Base-by-base conservation (phyloP, 2,888 invertebrate genomes). In the Drosophila ochracea region DNA sequence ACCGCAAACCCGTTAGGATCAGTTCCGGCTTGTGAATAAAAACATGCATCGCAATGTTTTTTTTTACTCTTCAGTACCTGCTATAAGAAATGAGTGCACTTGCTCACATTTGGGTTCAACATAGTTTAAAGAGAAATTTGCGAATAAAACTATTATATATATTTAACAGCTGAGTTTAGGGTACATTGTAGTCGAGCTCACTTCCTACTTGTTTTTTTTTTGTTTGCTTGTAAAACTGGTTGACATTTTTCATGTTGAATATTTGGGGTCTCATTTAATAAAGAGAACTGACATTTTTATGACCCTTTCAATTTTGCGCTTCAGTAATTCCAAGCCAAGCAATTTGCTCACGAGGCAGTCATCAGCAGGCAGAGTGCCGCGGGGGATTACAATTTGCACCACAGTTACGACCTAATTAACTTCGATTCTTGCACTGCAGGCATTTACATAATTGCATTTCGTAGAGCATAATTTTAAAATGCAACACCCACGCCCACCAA, bases 381-480 rank as follows among this genome's bases (percentile, higher is more conserved):
- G 50, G 64, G 64, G 82, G 70, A 73, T 73, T 70, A 71, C 74
- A 82, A 83, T 82, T 85, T 77, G 78, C 83, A 74, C 75, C 80
- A 82, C 80, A 80, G 82, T 84, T 81, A 83, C 76, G 77, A 88
- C 84, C 88, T 84, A 88, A 87, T 87, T 87, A 87, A 88, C 87
- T 87, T 87, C 88, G 87, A 87, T 87, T 86, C 82, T 67, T 73
- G 74, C 71, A 60, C 82, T 78, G 74, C 76, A 68, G 86, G 83
- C 88, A 88, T 87, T 88, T 86, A 88, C 88, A 88, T 87, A 87
- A 87, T 88, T 84, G 86, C 86, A 88, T 85, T 82, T 81, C 65
- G 79, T 74, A 54, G 78, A 50, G 73, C 73, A 87, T 83, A 80
- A 84, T 83, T 84, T 78, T 73, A 71, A 73, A 65, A 70, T 75